phyloP scores from a whole-genome alignment of 2,113 vertebrate species.

The Tenebrosternarchus preto region DNA sequence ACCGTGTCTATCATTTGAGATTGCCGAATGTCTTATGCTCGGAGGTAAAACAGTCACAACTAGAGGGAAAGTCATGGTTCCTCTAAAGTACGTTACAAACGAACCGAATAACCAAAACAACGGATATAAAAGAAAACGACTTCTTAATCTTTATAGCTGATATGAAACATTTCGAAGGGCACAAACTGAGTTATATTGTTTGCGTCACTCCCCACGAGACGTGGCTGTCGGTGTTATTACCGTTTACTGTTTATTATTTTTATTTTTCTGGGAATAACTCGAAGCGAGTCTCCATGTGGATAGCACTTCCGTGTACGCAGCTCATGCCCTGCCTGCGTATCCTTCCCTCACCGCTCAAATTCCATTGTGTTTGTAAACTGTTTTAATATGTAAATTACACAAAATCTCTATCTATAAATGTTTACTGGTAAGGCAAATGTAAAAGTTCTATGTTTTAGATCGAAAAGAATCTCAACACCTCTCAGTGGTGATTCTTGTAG shows the following conservation, averaged over 20 bases:
- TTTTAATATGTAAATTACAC: conserved; percentile 77
- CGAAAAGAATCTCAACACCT: conserved; percentile 55
- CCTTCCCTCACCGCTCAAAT: conserved; percentile 30
- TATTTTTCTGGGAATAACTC: background rate
- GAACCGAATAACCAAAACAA: background rate
- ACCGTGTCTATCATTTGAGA: conserved; percentile 66
- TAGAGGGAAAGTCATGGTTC: conserved; percentile 1
- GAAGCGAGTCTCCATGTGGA: conserved; percentile 19
- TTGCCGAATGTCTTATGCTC: conserved; percentile 51
- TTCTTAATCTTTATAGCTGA: background rate
- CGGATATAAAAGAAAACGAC: background rate
- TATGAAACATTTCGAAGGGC: too few species aligned
- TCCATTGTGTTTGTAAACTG: conserved; percentile 67
- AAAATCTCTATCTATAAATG: conserved; percentile 78
- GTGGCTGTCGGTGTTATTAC: background rate
- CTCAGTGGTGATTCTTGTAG: conserved; percentile 62
- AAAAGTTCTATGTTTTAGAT: conserved; percentile 74
- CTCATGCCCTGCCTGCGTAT: conserved; percentile 14
- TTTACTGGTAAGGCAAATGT: conserved; percentile 73
- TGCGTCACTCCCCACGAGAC: too few species aligned
- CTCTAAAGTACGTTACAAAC: conserved; percentile 26
- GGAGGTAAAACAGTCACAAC: conserved; percentile 45
- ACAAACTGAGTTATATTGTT: too few species aligned
- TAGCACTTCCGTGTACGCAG: conserved; percentile 55
- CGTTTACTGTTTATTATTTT: background rate